phyloP scores from a whole-genome alignment of 1,140 invertebrate species.

The Probaryconus sp. region DNA sequence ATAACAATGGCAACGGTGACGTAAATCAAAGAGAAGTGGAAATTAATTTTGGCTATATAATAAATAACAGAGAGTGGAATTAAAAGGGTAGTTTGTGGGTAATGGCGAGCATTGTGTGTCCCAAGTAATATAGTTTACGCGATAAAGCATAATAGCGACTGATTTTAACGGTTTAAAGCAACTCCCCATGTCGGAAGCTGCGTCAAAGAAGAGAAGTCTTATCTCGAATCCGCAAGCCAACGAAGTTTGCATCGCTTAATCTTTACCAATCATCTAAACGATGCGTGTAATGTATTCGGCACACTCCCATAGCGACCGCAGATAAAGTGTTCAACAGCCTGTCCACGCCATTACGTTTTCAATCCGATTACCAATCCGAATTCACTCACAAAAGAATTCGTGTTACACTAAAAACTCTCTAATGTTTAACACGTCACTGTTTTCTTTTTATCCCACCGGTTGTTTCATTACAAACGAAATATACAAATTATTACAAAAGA shows the following conservation, averaged over 20 bases:
- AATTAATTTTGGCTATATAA: too few relatives aligned
- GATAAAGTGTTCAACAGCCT: slow-evolving; percentile 68
- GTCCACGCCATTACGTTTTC: slow-evolving; percentile 67
- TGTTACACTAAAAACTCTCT: not conserved
- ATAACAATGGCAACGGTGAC: too few relatives aligned
- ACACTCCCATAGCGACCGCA: slow-evolving; percentile 63
- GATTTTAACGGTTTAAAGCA: slow-evolving; percentile 54
- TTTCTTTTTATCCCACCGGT: too few relatives aligned
- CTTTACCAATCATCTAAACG: slow-evolving; percentile 73
- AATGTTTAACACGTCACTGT: too few relatives aligned
- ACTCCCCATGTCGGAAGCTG: slow-evolving; percentile 41
- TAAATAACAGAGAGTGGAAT: too few relatives aligned
- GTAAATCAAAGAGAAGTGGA: too few relatives aligned
- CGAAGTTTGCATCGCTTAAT: slow-evolving; percentile 61
- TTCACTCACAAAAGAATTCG: slow-evolving; percentile 41
- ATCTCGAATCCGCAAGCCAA: slow-evolving; percentile 54
- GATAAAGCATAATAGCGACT: slow-evolving; percentile 48
- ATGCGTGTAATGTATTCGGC: slow-evolving; percentile 71
- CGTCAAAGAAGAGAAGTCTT: slow-evolving; percentile 54
- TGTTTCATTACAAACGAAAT: too few relatives aligned
- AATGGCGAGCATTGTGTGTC: slow-evolving; percentile 15
- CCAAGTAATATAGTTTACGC: slow-evolving; percentile 49
- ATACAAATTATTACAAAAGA: too few relatives aligned
- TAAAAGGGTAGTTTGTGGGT: slow-evolving; percentile 11
- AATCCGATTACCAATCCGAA: slow-evolving; percentile 58